These are phyloP conservation scores for Jaculus jaculus DNA, from an alignment of 2,113 vertebrate species.

Conservation along the genomic window DNA sequence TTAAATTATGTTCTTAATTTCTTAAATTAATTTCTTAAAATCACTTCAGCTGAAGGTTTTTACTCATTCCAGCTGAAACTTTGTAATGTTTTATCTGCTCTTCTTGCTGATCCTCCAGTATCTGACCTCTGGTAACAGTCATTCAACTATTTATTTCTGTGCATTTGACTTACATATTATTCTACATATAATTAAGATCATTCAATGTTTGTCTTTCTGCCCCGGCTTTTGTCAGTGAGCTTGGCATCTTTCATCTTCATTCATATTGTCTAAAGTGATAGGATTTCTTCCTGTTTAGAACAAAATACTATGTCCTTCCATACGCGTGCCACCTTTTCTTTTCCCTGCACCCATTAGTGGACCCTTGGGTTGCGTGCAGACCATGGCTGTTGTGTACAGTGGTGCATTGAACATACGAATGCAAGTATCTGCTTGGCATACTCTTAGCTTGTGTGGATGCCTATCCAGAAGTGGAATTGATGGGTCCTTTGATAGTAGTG, in stretches of 20 bases:
- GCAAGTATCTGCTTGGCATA: neutral
- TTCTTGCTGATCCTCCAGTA: no score
- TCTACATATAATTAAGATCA: no score
- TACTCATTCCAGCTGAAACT: neutral
- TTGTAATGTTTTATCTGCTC: neutral
- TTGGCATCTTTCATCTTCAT: no score
- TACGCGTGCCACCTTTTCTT: neutral
- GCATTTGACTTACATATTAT: no score
- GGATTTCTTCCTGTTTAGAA: no score
- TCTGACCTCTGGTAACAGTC: no score
- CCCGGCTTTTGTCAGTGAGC: no score
- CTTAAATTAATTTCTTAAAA: neutral
- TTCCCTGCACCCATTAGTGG: neutral
- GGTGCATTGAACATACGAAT: neutral
- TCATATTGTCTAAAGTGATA: no score
- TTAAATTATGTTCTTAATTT: neutral
- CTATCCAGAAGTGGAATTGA: neutral
- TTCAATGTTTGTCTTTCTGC: no score
- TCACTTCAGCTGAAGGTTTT: no score
- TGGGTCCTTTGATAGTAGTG: neutral
- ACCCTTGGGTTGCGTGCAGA: neutral
- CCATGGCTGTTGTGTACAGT: neutral
- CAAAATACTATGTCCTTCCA: neutral
- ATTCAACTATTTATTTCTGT: no score
- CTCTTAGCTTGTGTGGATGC: neutral